phyloP scores from a whole-genome alignment of 2,888 invertebrate genomes.

The Patella depressa region DNA sequence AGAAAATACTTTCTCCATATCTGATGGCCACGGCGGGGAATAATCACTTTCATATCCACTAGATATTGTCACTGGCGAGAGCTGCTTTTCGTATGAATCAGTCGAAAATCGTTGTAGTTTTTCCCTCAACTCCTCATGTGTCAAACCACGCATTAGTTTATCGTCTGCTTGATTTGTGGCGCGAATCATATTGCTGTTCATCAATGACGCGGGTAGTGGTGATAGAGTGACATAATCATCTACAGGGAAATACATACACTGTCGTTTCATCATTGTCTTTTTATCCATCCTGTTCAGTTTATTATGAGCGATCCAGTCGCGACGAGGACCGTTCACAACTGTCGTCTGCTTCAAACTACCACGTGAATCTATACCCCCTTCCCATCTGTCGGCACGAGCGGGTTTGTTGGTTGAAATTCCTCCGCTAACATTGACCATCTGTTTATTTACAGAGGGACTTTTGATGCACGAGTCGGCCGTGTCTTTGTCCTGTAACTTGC shows the following conservation, averaged over 20 bases:
- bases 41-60: constrained; percentile 28
- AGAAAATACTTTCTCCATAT: not conserved
- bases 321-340: not conserved
- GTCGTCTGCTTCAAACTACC: not conserved
- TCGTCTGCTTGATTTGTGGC: not conserved
- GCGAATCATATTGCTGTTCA: not conserved
- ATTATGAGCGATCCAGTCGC: not conserved
- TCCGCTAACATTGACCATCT: constrained; percentile 8
- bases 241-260: constrained; percentile 7
- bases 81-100: constrained; percentile 16
- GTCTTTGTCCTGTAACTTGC: not conserved
- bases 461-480: not conserved
- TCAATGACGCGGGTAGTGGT: not conserved
- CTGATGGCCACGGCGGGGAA: constrained; percentile 16
- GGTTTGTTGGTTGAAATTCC: constrained; percentile 3
- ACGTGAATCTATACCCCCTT: not conserved
- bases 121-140: too few species aligned
- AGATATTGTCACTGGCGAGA: constrained; percentile 25
- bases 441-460: not conserved
- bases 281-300: not conserved
- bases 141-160: too few species aligned
- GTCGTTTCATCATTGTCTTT: constrained; percentile 8
- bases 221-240: constrained; percentile 6
- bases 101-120: too few species aligned
- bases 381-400: constrained; percentile 4